Percentiles rank a stretch among this genome's conserved stretches.
Conservation (phyloP, 2,113 vertebrate genomes). For the Phoenicopterus ruber region DNA sequence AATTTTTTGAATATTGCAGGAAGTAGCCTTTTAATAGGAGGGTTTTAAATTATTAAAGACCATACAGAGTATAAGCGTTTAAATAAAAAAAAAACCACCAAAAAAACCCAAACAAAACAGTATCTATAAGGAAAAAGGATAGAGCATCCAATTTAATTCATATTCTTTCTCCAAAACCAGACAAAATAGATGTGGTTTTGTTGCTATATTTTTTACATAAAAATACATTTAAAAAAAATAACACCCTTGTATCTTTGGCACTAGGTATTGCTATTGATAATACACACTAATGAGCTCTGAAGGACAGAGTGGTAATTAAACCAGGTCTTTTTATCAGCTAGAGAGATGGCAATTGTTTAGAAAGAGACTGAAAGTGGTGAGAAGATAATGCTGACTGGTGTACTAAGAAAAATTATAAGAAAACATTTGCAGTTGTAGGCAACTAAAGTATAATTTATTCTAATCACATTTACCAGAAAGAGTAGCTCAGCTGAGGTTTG, state of each 20-base stretch:
- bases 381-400: neutral
- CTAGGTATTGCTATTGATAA: rapidly evolving
- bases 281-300: neutral
- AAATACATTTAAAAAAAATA: neutral
- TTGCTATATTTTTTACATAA: neutral
- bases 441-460: neutral
- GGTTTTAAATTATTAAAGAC: neutral
- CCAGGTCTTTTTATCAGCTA: neutral
- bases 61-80: rapidly evolving
- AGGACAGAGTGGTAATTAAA: neutral
- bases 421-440: neutral
- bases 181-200: neutral
- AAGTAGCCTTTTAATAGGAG: neutral
- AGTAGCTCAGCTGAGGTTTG: neutral
- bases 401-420: neutral
- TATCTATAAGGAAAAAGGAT: neutral
- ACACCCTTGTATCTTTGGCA: neutral
- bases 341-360: neutral
- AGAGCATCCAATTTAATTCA: neutral
- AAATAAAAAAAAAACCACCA: neutral
- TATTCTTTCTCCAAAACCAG: neutral
- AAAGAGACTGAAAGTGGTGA: neutral
- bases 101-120: too few relatives aligned
- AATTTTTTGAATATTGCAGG: neutral
- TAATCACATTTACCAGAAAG: neutral